Base-by-base conservation (phyloP, 2,888 invertebrate species). In the Ctenicera cuprea region DNA sequence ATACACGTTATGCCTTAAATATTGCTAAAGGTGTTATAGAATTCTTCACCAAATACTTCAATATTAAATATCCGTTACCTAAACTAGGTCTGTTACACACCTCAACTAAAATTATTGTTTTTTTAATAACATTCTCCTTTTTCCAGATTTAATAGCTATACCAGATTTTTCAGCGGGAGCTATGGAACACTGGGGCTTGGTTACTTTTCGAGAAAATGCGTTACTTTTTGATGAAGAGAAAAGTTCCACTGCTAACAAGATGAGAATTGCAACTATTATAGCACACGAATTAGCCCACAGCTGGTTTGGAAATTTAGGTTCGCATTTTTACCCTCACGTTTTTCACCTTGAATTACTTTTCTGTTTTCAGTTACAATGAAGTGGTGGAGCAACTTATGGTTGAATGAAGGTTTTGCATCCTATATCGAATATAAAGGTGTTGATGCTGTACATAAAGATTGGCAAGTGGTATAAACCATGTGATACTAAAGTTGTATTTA, bases 201-300 rank as follows among this genome's bases (percentile, higher is more conserved):
- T 99, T 5, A 98, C 98, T 0, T 99, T 93, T 86, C 90, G 97
- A 74, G 97, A 98, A 87, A 93, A 94, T 0, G 91, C 94, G 48
- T 89, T 99, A 72, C 89, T 99, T 0, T 95, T 94, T 79, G 94
- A 96, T 80, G 87, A 90, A 14, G 85, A 87, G 0, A 91, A 91
- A 3, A 95, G 95, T 59, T 95, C 97, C 0, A 90, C 94, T 0
- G 85, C 87, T 1, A 95, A 95, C 83, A 93, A 94, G 84, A 92
- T 95, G 80, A 89, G 90, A 76, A 94, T 97, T 0, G 95, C 95
- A 1, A 89, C 91, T 20, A 95, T 97, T 0, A 91, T 98, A 16
- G 94, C 96, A 0, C 98, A 99, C 85, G 98, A 98, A 86, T 88
- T 98, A 77, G 97, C 98, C 0, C 98, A 98, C 84, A 97, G 97